A percentile compares a stretch with the other conserved stretches of the same genome.
These are phyloP conservation scores for Mesodorylaimus sp. DNA, from an alignment of 2,888 invertebrate species.

Conservation along the genomic window DNA sequence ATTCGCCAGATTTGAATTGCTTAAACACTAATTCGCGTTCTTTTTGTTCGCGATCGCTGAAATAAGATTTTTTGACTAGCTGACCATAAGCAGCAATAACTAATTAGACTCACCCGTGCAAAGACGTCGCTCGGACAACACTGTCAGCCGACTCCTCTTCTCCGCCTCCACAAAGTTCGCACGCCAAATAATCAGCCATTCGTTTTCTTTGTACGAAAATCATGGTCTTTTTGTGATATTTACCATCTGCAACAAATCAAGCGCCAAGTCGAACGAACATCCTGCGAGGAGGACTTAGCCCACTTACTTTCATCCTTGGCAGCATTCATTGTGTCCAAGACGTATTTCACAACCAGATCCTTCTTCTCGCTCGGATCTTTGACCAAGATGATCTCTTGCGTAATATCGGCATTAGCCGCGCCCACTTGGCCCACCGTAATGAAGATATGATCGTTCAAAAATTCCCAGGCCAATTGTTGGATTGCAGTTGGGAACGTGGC, in stretches of 20 bases:
- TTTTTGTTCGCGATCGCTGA: conserved; percentile 46
- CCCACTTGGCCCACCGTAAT: conserved; percentile 76
- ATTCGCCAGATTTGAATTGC: conserved; percentile 45
- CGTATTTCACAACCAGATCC: conserved; percentile 49
- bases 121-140: no score
- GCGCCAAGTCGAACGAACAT: no score
- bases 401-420: conserved; percentile 73
- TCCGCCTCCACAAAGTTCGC: conserved; percentile 56
- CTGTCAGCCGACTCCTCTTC: conserved; percentile 21
- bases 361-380: conserved; percentile 49
- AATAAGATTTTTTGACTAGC: conserved; percentile 11
- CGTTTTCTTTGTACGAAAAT: conserved; percentile 80
- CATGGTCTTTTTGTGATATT: conserved; percentile 32
- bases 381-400: conserved; percentile 43
- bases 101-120: not conserved
- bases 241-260: not conserved
- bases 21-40: conserved; percentile 52
- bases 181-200: conserved; percentile 71
- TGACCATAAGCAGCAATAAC: no score
- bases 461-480: conserved; percentile 58
- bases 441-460: conserved; percentile 56
- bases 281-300: not conserved
- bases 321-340: conserved; percentile 32
- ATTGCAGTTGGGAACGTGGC: conserved; percentile 54
- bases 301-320: not conserved